Conservation (phyloP, 92 coral and sea anemone species). For the Pocillopora meandrina region DNA sequence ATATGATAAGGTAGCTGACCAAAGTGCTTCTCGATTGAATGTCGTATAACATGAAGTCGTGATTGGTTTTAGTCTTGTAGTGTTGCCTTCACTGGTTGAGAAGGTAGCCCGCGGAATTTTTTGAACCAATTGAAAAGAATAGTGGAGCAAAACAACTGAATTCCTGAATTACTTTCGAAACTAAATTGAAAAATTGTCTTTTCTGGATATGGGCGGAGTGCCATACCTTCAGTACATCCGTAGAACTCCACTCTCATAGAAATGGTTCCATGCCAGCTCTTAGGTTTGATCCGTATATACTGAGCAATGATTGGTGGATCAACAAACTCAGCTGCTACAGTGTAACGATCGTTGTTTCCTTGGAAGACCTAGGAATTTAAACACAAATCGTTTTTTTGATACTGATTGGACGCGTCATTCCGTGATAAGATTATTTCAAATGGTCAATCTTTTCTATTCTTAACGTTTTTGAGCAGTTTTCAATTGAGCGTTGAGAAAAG, state of each 20-base stretch:
- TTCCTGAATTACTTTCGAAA: no score
- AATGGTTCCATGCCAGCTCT: slow-evolving; percentile 34
- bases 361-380: slow-evolving; percentile 34
- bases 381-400: not conserved
- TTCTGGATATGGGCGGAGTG: not conserved
- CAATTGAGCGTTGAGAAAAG: no score
- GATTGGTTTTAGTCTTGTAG: no score
- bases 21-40: no score
- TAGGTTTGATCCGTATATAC: slow-evolving; percentile 44
- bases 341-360: slow-evolving; percentile 43
- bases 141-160: not conserved
- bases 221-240: slow-evolving; percentile 61
- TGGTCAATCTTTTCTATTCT: no score
- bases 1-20: no score
- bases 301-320: slow-evolving; percentile 52
- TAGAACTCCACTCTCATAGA: slow-evolving; percentile 61
- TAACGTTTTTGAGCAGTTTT: no score
- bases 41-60: no score
- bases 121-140: not conserved
- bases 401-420: no score
- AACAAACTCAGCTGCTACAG: slow-evolving; percentile 31
- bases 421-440: no score
- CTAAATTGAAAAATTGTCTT: not conserved
- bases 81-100: no score
- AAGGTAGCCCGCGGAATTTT: not conserved